Evolutionary conservation across 1,140 invertebrate species (phyloP), one percentile per base, ranked within the genome.

Genomic region (Caenorhabditis latens): DNA sequence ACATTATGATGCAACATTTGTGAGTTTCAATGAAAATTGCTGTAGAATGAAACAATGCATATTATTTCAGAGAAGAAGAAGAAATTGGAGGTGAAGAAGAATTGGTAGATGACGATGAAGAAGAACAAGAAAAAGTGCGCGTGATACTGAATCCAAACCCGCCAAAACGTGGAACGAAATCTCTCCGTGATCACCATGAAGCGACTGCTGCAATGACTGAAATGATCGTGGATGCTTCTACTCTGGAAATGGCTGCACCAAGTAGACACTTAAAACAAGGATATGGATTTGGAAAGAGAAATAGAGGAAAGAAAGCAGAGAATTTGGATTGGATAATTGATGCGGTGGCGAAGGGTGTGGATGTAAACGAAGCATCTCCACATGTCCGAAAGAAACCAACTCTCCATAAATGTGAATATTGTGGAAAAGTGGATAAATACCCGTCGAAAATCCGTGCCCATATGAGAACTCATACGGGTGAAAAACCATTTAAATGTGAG

Each of bases 401-500:
- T 11, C 55, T 89, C 14, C 87, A 90, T 58, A 87, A 48, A 48
- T 90, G 90, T 84, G 82, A 88, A n/a, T 79, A 75, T 46, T 90
- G 90, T 71, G 90, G 89, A 8, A 75, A 85, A 43, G 82, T 83
- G 32, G 82, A 88, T 57, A 90, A 90, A 65, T 90, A 90, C 71
- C 89, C 89, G 7, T 88, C 86, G 6, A 90, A 90, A 84, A 90
- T 90, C 57, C 98, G 99, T 94, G 99, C 97, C 0, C 98, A 99
- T 93, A 94, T 99, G 85, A 94, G 94, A 32, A 94, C 93, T 32
- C 94, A 94, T 88, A 94, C 94, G 8, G 93, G 98, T 94, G 93
- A 94, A 58, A 95, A 96, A 88, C 96, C 97, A 84, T 97, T 95
- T 92, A 95, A 96, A 87, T 99, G 98, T 94, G 96, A 96, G 13